A percentile compares a stretch with the other conserved stretches of the same genome.
These are phyloP conservation scores for Gopherus flavomarginatus DNA, from an alignment of 2,113 vertebrate species.

Conservation along the genomic window DNA sequence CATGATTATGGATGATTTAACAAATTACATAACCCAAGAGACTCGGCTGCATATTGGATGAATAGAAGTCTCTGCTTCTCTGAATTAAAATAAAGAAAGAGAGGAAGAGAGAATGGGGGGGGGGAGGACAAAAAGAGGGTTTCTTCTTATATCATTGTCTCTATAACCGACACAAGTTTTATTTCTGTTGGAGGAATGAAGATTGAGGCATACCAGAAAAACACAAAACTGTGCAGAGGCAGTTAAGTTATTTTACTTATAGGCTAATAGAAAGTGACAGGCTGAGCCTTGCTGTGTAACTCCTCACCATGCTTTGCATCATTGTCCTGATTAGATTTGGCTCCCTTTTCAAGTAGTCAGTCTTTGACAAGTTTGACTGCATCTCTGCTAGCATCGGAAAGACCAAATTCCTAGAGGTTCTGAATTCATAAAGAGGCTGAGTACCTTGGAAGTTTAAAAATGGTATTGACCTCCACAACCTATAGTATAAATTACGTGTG, in stretches of 20 bases:
- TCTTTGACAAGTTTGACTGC: not conserved
- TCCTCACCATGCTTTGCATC: not conserved
- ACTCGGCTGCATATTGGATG: slow-evolving; percentile 49
- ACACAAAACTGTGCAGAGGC: slow-evolving; percentile 29
- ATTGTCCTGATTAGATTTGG: not conserved
- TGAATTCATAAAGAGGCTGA: accelerated
- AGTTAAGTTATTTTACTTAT: not conserved
- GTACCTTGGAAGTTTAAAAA: accelerated
- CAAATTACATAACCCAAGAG: slow-evolving; percentile 72
- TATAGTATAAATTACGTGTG: accelerated
- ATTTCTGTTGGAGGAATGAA: slow-evolving; percentile 26
- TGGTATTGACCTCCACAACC: accelerated
- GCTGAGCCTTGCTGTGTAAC: not conserved
- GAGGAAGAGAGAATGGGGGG: not conserved
- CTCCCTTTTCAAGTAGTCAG: not conserved
- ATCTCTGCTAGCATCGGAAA: not conserved
- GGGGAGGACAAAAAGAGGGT: not conserved
- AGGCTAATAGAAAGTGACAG: slow-evolving; percentile 25
- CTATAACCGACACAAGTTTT: slow-evolving; percentile 34
- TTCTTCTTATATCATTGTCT: slow-evolving; percentile 29
- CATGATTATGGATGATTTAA: slow-evolving; percentile 70
- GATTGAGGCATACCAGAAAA: not conserved
- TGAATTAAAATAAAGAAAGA: slow-evolving; percentile 9
- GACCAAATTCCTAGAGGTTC: accelerated
- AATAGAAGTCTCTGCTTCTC: slow-evolving; percentile 51